phyloP scores from a whole-genome alignment of 1,140 invertebrate species.

The Drosophila insularis region DNA sequence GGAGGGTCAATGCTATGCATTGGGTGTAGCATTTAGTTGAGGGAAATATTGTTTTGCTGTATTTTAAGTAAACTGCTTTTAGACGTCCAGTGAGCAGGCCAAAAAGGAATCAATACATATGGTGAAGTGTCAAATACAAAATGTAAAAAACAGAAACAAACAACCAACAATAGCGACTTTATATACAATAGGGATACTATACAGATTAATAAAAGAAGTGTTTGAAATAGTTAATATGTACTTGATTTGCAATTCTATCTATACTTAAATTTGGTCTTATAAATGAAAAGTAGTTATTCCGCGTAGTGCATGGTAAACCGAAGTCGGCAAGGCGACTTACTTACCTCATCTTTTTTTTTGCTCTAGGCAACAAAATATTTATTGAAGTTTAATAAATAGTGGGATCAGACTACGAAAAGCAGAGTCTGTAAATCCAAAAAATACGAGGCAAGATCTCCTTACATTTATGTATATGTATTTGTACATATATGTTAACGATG shows the following conservation, averaged over 20 bases:
- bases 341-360: slow-evolving; percentile 10
- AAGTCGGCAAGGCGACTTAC: slow-evolving; percentile 36
- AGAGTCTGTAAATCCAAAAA: slow-evolving; percentile 73
- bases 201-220: too few relatives aligned
- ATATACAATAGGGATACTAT: too few relatives aligned
- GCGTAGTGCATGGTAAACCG: too few relatives aligned
- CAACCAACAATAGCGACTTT: too few relatives aligned
- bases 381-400: slow-evolving; percentile 82
- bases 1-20: too few relatives aligned
- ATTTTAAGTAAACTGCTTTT: slow-evolving; percentile 38
- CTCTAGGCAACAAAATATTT: slow-evolving; percentile 68
- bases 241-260: too few relatives aligned
- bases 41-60: slow-evolving; percentile 39
- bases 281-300: too few relatives aligned
- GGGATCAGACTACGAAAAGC: slow-evolving; percentile 80
- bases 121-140: slow-evolving; percentile 2
- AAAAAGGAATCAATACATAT: slow-evolving; percentile 72
- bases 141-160: neutral
- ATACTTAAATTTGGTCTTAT: too few relatives aligned
- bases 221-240: too few relatives aligned
- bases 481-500: neutral
- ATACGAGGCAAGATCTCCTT: slow-evolving; percentile 31
- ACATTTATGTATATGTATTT: neutral
- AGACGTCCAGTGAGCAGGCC: slow-evolving; percentile 67
- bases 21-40: neutral